A percentile compares a stretch with the other conserved stretches of the same genome.
Conservation (phyloP, 2,113 vertebrate species). For the Thamnaconus septentrionalis region DNA sequence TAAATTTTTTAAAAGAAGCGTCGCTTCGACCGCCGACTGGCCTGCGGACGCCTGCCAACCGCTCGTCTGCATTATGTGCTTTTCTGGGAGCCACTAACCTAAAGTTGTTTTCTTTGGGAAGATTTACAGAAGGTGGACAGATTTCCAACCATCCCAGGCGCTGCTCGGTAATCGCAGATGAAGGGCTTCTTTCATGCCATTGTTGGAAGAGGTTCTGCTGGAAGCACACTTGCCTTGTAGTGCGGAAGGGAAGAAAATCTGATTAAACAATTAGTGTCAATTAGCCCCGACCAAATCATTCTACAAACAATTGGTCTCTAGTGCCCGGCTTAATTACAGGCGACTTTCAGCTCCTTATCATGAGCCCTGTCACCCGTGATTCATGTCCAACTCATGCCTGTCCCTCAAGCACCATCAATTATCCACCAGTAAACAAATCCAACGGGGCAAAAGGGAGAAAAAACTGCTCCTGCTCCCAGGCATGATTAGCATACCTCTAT, state of each 20-base stretch:
- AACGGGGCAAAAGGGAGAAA: slow-evolving; percentile 63
- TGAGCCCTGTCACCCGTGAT: slow-evolving; percentile 87
- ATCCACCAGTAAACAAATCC: slow-evolving; percentile 93
- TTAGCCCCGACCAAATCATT: slow-evolving; percentile 98
- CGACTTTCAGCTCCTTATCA: slow-evolving; percentile 97
- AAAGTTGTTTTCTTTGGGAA: no score
- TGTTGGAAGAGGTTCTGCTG: slow-evolving; percentile 48
- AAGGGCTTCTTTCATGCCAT: slow-evolving; percentile 37
- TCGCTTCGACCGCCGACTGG: no score
- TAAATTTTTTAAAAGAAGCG: no score
- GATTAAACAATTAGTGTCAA: slow-evolving; percentile 99
- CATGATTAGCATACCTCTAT: slow-evolving; percentile 77
- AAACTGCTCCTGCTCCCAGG: slow-evolving; percentile 71
- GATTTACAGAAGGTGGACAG: background rate
- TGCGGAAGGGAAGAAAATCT: slow-evolving; percentile 88
- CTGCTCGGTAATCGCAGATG: slow-evolving; percentile 4
- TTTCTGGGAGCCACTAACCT: no score
- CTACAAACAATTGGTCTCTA: slow-evolving; percentile 99
- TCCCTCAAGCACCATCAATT: slow-evolving; percentile 99
- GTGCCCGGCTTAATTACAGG: slow-evolving; percentile 97
- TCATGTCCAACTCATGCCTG: slow-evolving; percentile 91
- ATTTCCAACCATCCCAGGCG: background rate
- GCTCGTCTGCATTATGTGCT: no score
- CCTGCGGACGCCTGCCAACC: no score
- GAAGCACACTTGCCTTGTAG: slow-evolving; percentile 65